These are phyloP conservation scores for Prochilodus magdalenae DNA, from an alignment of 2,113 vertebrate genomes.

Conservation along the genomic window DNA sequence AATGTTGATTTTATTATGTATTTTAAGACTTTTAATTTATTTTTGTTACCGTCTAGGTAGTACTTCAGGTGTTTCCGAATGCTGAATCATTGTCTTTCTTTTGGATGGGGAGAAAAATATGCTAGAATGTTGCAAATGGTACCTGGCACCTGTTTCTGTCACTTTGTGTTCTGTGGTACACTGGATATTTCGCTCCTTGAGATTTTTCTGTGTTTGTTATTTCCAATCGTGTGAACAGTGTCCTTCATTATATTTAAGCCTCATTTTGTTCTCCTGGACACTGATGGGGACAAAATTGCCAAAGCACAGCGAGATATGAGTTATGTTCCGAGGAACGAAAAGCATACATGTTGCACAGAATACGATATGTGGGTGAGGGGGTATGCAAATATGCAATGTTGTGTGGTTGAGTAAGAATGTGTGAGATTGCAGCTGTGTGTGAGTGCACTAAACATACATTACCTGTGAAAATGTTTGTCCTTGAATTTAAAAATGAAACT, in stretches of 20 bases:
- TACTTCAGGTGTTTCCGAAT: background rate
- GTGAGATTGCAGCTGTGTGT: background rate
- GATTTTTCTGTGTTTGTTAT: background rate
- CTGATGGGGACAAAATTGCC: background rate
- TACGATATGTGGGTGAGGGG: background rate
- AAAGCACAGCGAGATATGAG: background rate
- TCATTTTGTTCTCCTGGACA: background rate
- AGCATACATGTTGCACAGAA: background rate
- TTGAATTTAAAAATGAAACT: background rate
- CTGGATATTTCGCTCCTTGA: slow-evolving; percentile 1
- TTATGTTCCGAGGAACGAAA: background rate
- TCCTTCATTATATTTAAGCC: background rate
- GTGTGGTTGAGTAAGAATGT: background rate
- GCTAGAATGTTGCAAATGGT: background rate
- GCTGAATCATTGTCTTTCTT: background rate
- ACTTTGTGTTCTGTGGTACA: slow-evolving; percentile 13
- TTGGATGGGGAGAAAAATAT: no score
- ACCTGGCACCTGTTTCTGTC: background rate
- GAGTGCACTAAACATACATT: background rate
- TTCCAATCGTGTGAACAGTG: background rate
- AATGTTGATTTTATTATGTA: slow-evolving; percentile 2
- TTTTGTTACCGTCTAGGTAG: slow-evolving; percentile 1
- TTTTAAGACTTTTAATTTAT: slow-evolving; percentile 38
- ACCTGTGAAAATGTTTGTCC: background rate
- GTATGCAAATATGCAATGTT: slow-evolving; percentile 12